phyloP scores from a whole-genome alignment of 1,140 invertebrate genomes.

The Centruroides vittatus region DNA sequence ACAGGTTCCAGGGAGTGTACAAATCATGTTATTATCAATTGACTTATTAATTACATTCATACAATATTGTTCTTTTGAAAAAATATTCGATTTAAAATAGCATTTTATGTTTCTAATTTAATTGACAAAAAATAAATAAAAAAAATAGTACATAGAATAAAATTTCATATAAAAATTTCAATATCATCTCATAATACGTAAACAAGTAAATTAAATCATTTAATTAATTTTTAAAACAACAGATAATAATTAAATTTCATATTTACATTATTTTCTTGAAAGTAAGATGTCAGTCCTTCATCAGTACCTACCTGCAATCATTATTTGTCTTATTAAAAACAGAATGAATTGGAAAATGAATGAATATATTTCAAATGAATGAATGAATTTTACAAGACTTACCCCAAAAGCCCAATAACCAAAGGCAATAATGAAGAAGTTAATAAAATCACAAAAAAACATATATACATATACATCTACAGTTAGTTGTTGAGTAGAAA shows the following conservation, averaged over 20 bases:
- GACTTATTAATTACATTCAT: too few species aligned
- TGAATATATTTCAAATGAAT: background rate
- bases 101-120: too few species aligned
- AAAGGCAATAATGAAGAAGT: constrained; percentile 92
- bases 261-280: constrained; percentile 64
- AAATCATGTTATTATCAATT: too few species aligned
- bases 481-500: constrained; percentile 45
- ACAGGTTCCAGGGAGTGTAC: too few species aligned
- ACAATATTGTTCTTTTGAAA: too few species aligned
- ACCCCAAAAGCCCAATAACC: constrained; percentile 91
- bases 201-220: too few species aligned
- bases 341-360: constrained; percentile 13
- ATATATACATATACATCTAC: constrained; percentile 95
- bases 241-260: background rate
- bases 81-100: too few species aligned
- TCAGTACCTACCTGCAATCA: constrained; percentile 60
- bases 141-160: too few species aligned
- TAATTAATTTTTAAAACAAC: too few species aligned
- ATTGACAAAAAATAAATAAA: too few species aligned
- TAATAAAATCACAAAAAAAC: constrained; percentile 98
- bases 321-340: constrained; percentile 21
- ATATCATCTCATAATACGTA: too few species aligned
- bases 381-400: constrained; percentile 27
- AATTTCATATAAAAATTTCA: too few species aligned
- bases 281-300: constrained; percentile 75